Evolutionary conservation across 1,140 invertebrate genomes (phyloP), one percentile per base, ranked within the genome.

Genomic region (Drosophila biarmipes): DNA sequence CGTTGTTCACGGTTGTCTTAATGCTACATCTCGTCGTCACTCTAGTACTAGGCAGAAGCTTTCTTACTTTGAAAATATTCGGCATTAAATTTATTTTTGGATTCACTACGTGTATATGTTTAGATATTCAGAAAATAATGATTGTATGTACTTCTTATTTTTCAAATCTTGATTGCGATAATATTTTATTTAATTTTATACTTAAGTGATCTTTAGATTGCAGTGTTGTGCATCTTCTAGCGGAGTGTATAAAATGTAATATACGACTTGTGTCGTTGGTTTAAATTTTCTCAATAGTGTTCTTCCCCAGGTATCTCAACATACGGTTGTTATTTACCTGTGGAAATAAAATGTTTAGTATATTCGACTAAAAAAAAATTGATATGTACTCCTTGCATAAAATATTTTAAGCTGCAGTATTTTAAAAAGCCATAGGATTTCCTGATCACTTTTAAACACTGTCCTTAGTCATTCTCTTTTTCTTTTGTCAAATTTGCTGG

Each of bases 271-370:
- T 2, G 21, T 2, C 21, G 21, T 21, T 21, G 21, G 21, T 21
- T 21, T 21, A 21, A 21, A 2, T 21, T 21, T 21, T 21, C 21
- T 21, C 17, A 19, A 0, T 19, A 42, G 15, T 10, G 6, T 19
- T 0, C 2, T 42, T 42, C 40, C 15, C 7, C 17, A 42, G 17
- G 40, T 42, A 40, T 40, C 37, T 40, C 37, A 40, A 15, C 37
- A 40, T 40, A n/a, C n/a, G 37, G 37, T 15, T 40, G 14, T 40
- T 40, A 15, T 2, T 40, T 15, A 40, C 37, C 37, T 40, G 37
- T 40, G 37, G n/a, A 40, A n/a, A 1, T 15, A 40, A 40, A 40
- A 40, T 40, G 37, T 40, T 40, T 40, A 40, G 37, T 40, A 40
- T 15, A 40, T 15, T 40, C 14, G 15, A 40, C 37, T 40, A n/a